phyloP scores from a whole-genome alignment of 2,797 vertebrate species.

The Rhynchotus rufescens region DNA sequence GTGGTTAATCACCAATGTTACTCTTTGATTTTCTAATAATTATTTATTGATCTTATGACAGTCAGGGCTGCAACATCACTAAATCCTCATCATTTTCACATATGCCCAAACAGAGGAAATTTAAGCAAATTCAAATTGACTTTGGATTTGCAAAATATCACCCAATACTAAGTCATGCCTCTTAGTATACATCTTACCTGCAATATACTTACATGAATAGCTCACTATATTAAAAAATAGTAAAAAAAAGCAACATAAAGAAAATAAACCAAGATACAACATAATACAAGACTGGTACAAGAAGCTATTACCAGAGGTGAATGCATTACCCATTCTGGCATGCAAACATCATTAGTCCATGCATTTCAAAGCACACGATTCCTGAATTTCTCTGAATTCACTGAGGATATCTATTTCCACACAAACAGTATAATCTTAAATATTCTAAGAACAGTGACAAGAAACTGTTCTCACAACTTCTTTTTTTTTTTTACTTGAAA shows the following conservation, averaged over 20 bases:
- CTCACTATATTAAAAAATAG: neutral
- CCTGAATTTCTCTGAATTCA: neutral
- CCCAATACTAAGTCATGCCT: neutral
- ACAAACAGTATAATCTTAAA: neutral
- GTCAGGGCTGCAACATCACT: neutral
- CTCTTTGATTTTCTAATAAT: neutral
- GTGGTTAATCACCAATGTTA: neutral
- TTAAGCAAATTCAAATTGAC: neutral
- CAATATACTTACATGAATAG: neutral
- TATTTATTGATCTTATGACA: neutral
- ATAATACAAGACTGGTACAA: neutral
- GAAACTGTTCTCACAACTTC: rapidly evolving
- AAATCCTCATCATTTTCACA: neutral
- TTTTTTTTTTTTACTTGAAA: neutral
- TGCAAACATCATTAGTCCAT: neutral
- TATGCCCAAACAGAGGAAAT: neutral
- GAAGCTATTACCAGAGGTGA: neutral
- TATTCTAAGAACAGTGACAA: neutral
- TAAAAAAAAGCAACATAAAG: neutral
- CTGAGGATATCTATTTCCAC: rapidly evolving
- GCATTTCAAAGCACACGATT: rapidly evolving
- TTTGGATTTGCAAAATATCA: neutral
- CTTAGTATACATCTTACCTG: neutral
- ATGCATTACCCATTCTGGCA: neutral
- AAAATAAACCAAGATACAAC: neutral